phyloP scores from a whole-genome alignment of 1,140 invertebrate species.

The Penaeus chinensis region DNA sequence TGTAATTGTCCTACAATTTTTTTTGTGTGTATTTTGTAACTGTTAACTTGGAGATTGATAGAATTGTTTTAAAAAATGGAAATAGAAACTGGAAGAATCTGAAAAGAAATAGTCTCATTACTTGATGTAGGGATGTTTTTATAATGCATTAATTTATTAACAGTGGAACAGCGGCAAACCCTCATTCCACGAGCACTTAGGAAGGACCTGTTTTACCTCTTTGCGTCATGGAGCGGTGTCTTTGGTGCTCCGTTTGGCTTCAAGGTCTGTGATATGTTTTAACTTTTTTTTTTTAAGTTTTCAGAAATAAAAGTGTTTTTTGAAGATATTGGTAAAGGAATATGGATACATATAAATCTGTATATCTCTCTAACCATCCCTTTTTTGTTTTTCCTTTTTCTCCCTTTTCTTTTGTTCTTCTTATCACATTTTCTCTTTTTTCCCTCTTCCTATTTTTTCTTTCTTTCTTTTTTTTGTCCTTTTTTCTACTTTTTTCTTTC shows the following conservation, averaged over 20 bases:
- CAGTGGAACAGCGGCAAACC: slow-evolving; percentile 87
- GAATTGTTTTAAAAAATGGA: background rate
- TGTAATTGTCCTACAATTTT: slow-evolving; percentile 72
- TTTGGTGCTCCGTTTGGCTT: slow-evolving; percentile 76
- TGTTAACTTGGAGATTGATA: background rate
- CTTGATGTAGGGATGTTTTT: background rate
- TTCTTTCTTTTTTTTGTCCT: no score
- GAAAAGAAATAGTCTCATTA: background rate
- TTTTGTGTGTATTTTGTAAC: background rate
- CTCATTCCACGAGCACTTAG: slow-evolving; percentile 88
- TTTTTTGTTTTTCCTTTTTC: no score
- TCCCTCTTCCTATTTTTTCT: no score
- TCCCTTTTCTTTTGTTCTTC: no score
- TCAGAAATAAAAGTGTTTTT: no score
- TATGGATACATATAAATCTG: no score
- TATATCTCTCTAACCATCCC: no score
- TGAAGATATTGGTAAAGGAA: no score
- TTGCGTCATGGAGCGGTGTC: slow-evolving; percentile 92
- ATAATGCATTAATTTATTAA: slow-evolving; percentile 65
- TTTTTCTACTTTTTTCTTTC: no score
- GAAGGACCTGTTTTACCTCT: slow-evolving; percentile 88
- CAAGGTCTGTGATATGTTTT: slow-evolving; percentile 32
- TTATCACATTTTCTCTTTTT: no score
- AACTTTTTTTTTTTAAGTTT: background rate
- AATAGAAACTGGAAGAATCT: background rate